phyloP scores from a whole-genome alignment of 1,140 invertebrate genomes.

The Aradophagus sp. region DNA sequence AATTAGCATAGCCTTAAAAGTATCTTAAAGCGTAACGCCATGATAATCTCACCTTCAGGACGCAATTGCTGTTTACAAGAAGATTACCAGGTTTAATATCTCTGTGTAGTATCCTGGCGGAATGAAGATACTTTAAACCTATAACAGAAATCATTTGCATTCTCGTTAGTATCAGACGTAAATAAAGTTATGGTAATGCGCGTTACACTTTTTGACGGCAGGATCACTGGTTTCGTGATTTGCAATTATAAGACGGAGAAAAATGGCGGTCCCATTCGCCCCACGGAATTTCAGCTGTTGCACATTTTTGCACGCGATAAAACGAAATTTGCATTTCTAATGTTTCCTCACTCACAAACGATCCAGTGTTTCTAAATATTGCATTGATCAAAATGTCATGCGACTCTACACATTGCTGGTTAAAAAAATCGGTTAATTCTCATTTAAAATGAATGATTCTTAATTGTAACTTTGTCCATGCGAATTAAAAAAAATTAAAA shows the following conservation, averaged over 20 bases:
- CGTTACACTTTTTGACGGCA: slow-evolving; percentile 28
- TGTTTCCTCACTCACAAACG: too few species aligned
- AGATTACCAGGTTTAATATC: slow-evolving; percentile 99
- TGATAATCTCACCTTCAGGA: slow-evolving; percentile 86
- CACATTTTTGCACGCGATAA: too few species aligned
- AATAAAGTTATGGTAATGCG: slow-evolving; percentile 42
- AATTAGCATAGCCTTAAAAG: slow-evolving; percentile 46
- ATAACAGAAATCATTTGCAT: slow-evolving; percentile 67
- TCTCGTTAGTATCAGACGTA: slow-evolving; percentile 47
- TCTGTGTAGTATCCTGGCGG: slow-evolving; percentile 96
- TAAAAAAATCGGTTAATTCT: too few species aligned
- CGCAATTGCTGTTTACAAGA: slow-evolving; percentile 98
- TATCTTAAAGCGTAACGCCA: slow-evolving; percentile 42
- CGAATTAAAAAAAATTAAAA: too few species aligned
- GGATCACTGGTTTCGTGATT: slow-evolving; percentile 22
- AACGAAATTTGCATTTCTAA: too few species aligned
- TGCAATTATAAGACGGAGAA: background rate
- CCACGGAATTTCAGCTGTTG: too few species aligned
- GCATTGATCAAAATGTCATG: too few species aligned
- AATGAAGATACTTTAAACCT: slow-evolving; percentile 98
- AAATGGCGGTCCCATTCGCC: too few species aligned
- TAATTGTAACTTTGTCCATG: too few species aligned
- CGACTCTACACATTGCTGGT: too few species aligned
- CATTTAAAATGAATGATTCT: too few species aligned
- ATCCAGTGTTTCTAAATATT: too few species aligned